Evolutionary conservation across 2,113 vertebrate species (phyloP).

Genomic region (Cavia aperea): DNA sequence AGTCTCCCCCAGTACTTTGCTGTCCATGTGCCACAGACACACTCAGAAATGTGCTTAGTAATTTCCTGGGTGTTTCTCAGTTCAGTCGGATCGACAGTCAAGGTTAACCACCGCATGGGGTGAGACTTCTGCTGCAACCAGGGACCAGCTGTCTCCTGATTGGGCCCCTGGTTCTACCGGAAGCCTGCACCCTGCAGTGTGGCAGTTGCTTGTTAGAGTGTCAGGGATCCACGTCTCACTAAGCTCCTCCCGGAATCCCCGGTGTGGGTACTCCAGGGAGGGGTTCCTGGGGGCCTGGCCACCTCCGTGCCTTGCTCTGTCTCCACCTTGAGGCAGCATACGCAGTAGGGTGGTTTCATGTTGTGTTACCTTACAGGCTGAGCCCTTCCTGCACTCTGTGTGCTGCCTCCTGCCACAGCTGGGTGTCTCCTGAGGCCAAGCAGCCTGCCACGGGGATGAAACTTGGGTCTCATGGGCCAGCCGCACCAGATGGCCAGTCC

Average conservation of each 20-base stretch:
- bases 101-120: neutral
- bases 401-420: neutral
- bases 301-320: neutral
- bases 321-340: neutral
- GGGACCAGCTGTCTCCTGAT: neutral
- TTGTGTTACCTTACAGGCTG: neutral
- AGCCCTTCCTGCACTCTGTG: rapidly evolving
- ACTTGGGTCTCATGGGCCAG: neutral
- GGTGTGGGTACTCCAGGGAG: rapidly evolving
- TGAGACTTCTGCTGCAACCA: neutral
- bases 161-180: neutral
- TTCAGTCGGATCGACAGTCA: neutral
- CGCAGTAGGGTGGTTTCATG: neutral
- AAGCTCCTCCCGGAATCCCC: neutral
- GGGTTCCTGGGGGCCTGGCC: rapidly evolving
- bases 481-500: neutral
- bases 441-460: neutral
- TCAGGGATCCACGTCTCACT: neutral
- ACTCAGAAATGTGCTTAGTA: neutral
- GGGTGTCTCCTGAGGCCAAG: neutral
- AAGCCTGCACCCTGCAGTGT: neutral
- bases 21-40: neutral
- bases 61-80: neutral
- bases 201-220: neutral
- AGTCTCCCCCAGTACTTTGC: neutral